phyloP scores from a whole-genome alignment of 2,888 invertebrate genomes.

The Trachelus stipa region DNA sequence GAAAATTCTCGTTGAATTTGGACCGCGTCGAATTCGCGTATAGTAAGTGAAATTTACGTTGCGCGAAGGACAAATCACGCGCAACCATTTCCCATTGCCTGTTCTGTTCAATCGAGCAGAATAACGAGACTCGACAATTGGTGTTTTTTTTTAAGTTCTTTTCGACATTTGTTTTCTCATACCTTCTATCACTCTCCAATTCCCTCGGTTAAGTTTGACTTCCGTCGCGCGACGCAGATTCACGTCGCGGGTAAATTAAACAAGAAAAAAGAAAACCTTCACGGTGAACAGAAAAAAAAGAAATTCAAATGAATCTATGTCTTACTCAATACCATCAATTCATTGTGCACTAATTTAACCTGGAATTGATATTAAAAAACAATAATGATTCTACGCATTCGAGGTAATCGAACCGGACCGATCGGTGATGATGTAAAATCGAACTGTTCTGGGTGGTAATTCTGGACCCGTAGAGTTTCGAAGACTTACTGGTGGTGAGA shows the following conservation, averaged over 20 bases:
- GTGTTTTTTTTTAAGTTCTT: neutral
- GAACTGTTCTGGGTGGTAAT: neutral
- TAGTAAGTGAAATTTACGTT: conserved; percentile 1
- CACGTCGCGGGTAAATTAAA: neutral
- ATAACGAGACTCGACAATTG: conserved; percentile 16
- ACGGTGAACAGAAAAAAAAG: neutral
- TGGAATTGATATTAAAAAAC: neutral
- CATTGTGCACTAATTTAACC: neutral
- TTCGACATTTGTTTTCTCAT: neutral
- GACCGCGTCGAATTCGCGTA: neutral
- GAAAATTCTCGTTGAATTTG: neutral
- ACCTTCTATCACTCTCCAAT: neutral
- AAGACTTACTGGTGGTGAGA: neutral
- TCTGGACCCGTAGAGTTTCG: neutral
- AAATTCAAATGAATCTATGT: neutral
- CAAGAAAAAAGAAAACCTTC: neutral
- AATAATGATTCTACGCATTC: neutral
- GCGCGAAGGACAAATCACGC: conserved; percentile 3
- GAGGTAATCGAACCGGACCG: neutral
- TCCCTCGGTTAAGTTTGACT: neutral
- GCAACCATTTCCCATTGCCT: conserved; percentile 1
- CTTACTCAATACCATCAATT: neutral
- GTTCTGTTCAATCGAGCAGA: conserved; percentile 24
- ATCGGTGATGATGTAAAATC: neutral
- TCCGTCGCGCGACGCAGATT: neutral